Base-by-base conservation (phyloP, 2,113 vertebrate species). In the Callorhinus ursinus region DNA sequence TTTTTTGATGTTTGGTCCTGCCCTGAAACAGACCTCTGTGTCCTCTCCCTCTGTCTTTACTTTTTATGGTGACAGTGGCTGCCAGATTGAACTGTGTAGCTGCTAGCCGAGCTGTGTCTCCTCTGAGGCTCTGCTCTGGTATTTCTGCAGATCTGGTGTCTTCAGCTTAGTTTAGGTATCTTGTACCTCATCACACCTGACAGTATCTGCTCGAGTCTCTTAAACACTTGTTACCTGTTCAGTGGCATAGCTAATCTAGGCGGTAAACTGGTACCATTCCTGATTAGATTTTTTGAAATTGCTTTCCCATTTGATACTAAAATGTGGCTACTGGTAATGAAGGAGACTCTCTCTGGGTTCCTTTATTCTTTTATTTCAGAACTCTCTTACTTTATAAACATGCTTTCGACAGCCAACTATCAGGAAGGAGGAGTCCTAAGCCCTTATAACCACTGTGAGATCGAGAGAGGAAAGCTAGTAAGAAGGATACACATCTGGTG, bases 321-420 rank as follows among this genome's bases (percentile, higher is more conserved):
- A 59, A 49, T 81, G 19, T 31, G 53, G 16, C 63, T 80, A 4
- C 57, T 19, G 14, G 22, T 55, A 76, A 19, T 53, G 51, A 61
- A 71, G 36, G 65, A 85, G 74, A 51, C 24, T 21, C 67, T 91
- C 7, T 71, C 22, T 92, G 7, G 22, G 21, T 76, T 81, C 80
- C 42, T 28, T 31, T 71, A 79, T 88, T 80, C n/a, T 91, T 96
- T 85, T 79, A 53, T 89, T 94, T 83, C 42, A 90, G 55, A 42
- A 55, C 19, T 65, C 6, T 81, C 9, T 82, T 85, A 39, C 92
- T 80, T 61, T 89, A 74, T 57, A 88, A 87, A 81, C 33, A 42
- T 46, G 59, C 46, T 88, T 80, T 89, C 46, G 59, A 71, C 42
- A 85, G 33, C 83, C 67, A 49, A 10, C 86, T 26, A 24, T 86